Conservation (phyloP, 2,113 vertebrate genomes). For the Mesocricetus auratus region DNA sequence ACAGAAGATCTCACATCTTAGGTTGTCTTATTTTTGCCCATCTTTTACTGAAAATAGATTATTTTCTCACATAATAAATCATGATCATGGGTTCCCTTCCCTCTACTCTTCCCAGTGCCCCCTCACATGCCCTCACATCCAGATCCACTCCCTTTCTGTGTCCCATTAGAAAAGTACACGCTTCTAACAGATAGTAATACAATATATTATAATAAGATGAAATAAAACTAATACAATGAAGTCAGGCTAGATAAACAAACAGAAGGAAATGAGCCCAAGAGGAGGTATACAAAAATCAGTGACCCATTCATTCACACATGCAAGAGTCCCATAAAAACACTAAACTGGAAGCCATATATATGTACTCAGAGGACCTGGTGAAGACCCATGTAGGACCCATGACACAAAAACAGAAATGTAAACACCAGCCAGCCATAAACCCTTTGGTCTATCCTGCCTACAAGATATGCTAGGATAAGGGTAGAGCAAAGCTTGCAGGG, state of each 20-base stretch:
- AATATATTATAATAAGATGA: background rate
- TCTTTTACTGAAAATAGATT: background rate
- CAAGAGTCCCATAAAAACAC: background rate
- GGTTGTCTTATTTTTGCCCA: background rate
- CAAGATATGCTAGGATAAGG: background rate
- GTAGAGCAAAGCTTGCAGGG: background rate
- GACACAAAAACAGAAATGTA: background rate
- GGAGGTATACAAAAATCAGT: background rate
- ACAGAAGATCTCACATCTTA: background rate
- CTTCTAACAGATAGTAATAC: background rate
- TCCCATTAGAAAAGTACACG: no score
- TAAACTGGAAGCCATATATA: background rate
- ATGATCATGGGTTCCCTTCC: background rate
- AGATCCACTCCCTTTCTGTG: background rate
- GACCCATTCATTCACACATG: background rate
- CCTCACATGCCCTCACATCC: background rate
- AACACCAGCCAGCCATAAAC: background rate
- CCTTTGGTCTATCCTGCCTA: background rate
- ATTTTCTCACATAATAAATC: background rate
- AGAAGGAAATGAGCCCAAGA: background rate
- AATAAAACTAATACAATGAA: background rate
- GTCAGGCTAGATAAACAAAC: background rate
- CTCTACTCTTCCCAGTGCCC: background rate
- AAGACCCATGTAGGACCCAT: background rate
- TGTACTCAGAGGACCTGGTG: background rate